phyloP scores from a whole-genome alignment of 2,888 invertebrate species.

The Adelognathus sp. region DNA sequence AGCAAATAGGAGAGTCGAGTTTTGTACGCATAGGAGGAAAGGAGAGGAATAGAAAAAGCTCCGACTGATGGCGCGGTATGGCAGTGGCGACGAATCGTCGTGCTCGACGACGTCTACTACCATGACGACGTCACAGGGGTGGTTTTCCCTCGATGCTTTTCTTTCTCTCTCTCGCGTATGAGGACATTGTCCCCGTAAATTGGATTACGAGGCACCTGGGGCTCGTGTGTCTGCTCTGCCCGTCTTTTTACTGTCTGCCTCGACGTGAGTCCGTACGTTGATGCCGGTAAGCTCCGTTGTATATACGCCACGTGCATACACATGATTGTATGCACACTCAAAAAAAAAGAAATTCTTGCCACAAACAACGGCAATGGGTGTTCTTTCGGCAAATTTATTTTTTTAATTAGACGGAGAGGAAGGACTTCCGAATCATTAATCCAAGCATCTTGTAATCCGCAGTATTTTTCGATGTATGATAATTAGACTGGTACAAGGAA shows the following conservation, averaged over 20 bases:
- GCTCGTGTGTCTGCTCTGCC: conserved; percentile 20
- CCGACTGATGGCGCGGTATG: conserved; percentile 34
- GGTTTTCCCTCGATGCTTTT: conserved; percentile 25
- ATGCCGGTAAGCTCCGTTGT: conserved; percentile 1
- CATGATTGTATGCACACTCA: neutral
- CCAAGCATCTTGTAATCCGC: no score
- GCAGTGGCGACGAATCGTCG: conserved; percentile 26
- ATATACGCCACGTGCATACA: neutral
- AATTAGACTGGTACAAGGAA: no score
- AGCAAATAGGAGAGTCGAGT: conserved; percentile 33
- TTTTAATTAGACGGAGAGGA: no score
- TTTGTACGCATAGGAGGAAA: neutral
- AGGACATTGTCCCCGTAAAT: conserved; percentile 35
- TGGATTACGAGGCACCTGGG: conserved; percentile 45
- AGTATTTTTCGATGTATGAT: no score
- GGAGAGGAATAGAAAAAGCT: conserved; percentile 20
- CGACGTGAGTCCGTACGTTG: conserved; percentile 6
- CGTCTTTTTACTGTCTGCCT: conserved; percentile 22
- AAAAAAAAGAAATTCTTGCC: no score
- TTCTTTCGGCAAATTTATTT: no score
- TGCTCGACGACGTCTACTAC: conserved; percentile 1
- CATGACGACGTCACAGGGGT: neutral
- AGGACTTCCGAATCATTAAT: no score
- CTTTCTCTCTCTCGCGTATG: conserved; percentile 20
- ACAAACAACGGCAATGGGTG: no score